phyloP scores from a whole-genome alignment of 2,797 vertebrate genomes.

The Antrozous pallidus region DNA sequence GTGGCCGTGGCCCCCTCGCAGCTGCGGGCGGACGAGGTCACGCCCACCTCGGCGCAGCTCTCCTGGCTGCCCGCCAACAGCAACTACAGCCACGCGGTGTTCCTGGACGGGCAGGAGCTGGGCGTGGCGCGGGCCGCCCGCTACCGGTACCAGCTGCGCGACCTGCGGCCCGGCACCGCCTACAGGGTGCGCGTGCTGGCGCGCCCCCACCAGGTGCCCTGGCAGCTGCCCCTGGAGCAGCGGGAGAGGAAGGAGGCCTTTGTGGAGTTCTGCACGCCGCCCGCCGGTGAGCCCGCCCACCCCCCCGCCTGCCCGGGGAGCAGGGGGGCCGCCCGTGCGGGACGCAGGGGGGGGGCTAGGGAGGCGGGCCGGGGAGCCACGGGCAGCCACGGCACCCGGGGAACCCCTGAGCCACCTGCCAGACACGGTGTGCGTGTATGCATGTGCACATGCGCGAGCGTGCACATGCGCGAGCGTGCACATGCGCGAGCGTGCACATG shows the following conservation, averaged over 20 bases:
- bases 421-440: no score
- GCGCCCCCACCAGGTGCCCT: conserved; percentile 98
- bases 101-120: conserved; percentile 94
- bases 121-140: conserved; percentile 92
- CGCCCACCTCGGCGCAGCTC: conserved; percentile 92
- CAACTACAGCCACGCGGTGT: conserved; percentile 97
- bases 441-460: no score
- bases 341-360: no score
- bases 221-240: conserved; percentile 96
- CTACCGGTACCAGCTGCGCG: conserved; percentile 95
- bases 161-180: conserved; percentile 92
- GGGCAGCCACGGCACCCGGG: not conserved
- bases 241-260: conserved; percentile 94
- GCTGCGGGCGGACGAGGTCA: conserved; percentile 91
- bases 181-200: conserved; percentile 95
- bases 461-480: no score
- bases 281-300: conserved; percentile 96
- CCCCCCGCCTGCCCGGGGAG: no score
- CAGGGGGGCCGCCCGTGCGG: accelerated
- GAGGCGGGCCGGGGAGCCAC: no score
- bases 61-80: conserved; percentile 98
- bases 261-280: conserved; percentile 95
- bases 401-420: not conserved
- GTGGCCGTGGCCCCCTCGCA: conserved; percentile 95
- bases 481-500: no score